Base-by-base conservation (phyloP, 2,797 vertebrate species). In the Labeo calbasu region DNA sequence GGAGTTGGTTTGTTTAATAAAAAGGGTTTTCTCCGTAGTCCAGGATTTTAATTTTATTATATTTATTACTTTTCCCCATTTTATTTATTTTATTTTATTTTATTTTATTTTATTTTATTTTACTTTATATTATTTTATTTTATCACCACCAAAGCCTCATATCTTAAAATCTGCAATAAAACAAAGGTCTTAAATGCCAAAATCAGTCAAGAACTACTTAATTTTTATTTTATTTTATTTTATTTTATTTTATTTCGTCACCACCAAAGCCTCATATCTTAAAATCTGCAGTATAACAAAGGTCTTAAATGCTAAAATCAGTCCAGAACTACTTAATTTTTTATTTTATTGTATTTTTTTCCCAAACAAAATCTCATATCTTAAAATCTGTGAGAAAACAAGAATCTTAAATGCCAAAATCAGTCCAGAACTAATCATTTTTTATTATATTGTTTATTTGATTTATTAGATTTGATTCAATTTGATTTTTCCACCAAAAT, bases 1-100 rank as follows among this genome's bases (percentile, higher is more conserved):
- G 81, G 71, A 88, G 50, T 14, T 50, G 21, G 66, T 71, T 71
- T 63, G 13, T n/a, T 28, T 65, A 25, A 65, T 61, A 51, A 53
- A 76, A 61, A 61, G 48, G 43, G 14, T 21, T 59, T 40, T 43
- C 32, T 43, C 0, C 1, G 12, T 43, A 7, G 21, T 40, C 32
- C 51, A 36, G 51, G 28, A 13, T 36, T 3, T 50, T 21, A 17
- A 1, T 51, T 28, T 51, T 11, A 0, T 28, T 72, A 4, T 36
- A 12, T 69, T 69, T n/a, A 32, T 32, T 32, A 32, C 4, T 32
- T 32, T 32, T 32, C 32, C 32, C 40, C 40, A 4, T 40, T 2
- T 40, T 2, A 2, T 40, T 4, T 40, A 40, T 40, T 40, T 40
- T 40, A 40, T 40, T 40, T 40, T 40, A 43, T 43, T 40, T 2